Evolutionary conservation across 2,113 vertebrate species (phyloP), one percentile per base, ranked within the genome.

Genomic region (Anolis carolinensis): DNA sequence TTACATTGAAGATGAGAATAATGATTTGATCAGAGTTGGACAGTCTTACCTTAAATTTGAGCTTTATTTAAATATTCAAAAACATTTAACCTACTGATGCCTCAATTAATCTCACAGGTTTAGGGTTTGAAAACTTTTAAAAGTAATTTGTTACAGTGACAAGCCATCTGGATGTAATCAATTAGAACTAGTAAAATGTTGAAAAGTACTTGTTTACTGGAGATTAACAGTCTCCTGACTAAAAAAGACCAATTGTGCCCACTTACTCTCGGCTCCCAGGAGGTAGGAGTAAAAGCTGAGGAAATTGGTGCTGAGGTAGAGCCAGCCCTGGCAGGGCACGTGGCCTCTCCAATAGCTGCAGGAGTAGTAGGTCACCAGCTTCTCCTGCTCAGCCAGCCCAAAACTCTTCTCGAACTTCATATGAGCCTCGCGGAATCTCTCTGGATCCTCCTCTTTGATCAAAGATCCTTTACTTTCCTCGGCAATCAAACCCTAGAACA

Each of bases 331-430:
- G 94, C 98, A 99, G 23, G 98, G 99, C 62, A 99, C 97, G 79
- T 98, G 97, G 88, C 99, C 99, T 93, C 93, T 99, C 99, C 99
- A 99, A 91, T 99, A 99, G 95, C 98, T 99, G 95, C 99, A 99
- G 0, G 98, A 99, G 92, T 98, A 99, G 93, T 99, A 99, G 0
- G 98, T 99, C 86, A 99, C 98, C 94, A 99, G 95, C 93, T 99
- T 99, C 92, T 99, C 99, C 88, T 97, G 95, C 59, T 97, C 92
- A 0, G 99, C 98, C 84, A 99, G 96, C 27, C 97, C 97, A 94
- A 99, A 99, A 95, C 97, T 98, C 91, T 97, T 98, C 87, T 98
- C 97, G 94, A 99, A 99, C 89, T 98, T 97, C 95, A 99, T 89
- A 67, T 97, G 96, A 9, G 97, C 98, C 93, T 99, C 99, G 81